Evolutionary conservation across 2,797 vertebrate genomes (phyloP), one percentile per base, ranked within the genome.

Genomic region (Moxostoma hubbsi): DNA sequence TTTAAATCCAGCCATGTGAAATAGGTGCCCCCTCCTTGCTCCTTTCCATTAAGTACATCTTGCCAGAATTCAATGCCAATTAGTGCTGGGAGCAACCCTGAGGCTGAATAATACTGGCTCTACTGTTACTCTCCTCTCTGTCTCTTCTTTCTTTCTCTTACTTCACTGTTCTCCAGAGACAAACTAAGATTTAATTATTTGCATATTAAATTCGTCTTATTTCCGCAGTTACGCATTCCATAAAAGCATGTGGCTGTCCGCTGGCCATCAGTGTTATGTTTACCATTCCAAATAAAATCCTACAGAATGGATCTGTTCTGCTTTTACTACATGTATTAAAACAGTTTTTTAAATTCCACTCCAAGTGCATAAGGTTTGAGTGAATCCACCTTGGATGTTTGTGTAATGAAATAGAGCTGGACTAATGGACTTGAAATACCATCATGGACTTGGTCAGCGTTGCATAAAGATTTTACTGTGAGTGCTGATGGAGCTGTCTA

Each of bases 11-110:
- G 63, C 69, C 78, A 55, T 76, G 64, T 51, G 59, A 82, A 84
- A 82, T 11, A 8, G 51, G 63, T 78, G 71, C 45, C 10, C 62
- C 49, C 51, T 51, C 53, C 57, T 51, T 81, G 24, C 69, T 53
- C 15, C 69, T 61, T 82, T 72, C 53, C 57, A 63, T 66, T 55
- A 77, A 85, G 84, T 82, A 81, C 58, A 70, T 86, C 81, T 73
- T 82, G 77, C 74, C 76, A 77, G 69, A 57, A 69, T 83, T 82
- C 79, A 85, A 66, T 73, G 82, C 84, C 90, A 90, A 88, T 93
- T 90, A 92, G 84, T 80, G 80, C 81, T 55, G 69, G 45, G 75
- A 72, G 84, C 70, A 81, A 81, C 69, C 64, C 54, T 80, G 58
- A 81, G 72, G 82, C 81, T 77, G 54, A 63, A 47, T 69, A 74